Percentiles rank a stretch among this genome's conserved stretches.
phyloP scores from a whole-genome alignment of 2,888 invertebrate genomes.

The Toxonevra muliebris region DNA sequence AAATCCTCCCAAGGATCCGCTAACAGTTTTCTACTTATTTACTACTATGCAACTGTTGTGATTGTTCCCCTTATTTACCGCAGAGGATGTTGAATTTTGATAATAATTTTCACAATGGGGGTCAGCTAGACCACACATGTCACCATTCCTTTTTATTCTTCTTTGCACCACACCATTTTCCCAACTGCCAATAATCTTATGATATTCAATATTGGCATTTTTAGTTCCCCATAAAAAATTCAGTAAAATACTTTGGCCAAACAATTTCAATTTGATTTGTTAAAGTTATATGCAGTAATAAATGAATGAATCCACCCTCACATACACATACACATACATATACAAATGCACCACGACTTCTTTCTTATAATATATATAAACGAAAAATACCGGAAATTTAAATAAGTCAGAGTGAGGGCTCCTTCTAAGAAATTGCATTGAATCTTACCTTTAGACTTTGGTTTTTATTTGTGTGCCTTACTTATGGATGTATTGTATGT shows the following conservation, averaged over 20 bases:
- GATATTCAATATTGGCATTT: slow-evolving; percentile 41
- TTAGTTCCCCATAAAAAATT: slow-evolving; percentile 48
- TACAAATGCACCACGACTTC: slow-evolving; percentile 9
- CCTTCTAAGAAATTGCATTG: neutral
- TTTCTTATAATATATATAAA: no score
- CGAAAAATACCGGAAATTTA: no score
- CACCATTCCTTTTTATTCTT: neutral
- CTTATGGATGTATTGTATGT: neutral
- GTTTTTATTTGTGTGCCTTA: neutral
- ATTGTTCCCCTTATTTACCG: no score
- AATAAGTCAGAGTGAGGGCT: slow-evolving; percentile 1
- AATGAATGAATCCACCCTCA: slow-evolving; percentile 20
- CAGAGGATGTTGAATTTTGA: no score
- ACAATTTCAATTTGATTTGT: slow-evolving; percentile 60
- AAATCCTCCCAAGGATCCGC: no score
- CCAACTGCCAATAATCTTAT: slow-evolving; percentile 5
- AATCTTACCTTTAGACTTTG: no score
- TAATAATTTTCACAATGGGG: no score
- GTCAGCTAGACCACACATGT: neutral
- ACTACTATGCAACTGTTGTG: no score
- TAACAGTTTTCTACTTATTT: no score
- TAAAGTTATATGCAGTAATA: slow-evolving; percentile 37
- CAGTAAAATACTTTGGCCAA: slow-evolving; percentile 40
- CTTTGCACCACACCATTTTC: neutral
- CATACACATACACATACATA: slow-evolving; percentile 22